These are phyloP conservation scores for Bergia puertoricense DNA, from an alignment of 92 coral and sea anemone genomes.

Conservation along the genomic window DNA sequence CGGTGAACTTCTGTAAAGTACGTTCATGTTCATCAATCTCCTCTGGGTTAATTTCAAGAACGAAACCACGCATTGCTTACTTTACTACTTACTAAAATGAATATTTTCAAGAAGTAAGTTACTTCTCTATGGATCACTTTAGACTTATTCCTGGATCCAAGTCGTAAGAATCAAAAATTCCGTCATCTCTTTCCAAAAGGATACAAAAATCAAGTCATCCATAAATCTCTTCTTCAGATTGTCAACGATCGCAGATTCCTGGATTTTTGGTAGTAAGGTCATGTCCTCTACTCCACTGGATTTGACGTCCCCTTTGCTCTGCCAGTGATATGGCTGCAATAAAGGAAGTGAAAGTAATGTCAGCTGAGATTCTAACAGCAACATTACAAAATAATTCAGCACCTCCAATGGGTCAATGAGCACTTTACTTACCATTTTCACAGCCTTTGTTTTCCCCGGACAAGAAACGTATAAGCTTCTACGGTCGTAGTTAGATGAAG, in stretches of 20 bases:
- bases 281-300: constrained; percentile 99
- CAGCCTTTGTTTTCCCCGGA: not conserved
- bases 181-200: constrained; percentile 51
- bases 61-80: not conserved
- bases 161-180: not conserved
- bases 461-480: not conserved
- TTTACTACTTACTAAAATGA: not conserved
- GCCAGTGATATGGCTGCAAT: constrained; percentile 96
- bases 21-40: not conserved
- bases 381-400: not conserved
- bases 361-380: constrained; percentile 15
- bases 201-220: constrained; percentile 99
- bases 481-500: not conserved
- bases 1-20: too few relatives aligned
- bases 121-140: too few relatives aligned
- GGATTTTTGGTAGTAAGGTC: constrained; percentile 97
- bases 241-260: constrained; percentile 96
- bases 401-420: not conserved
- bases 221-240: constrained; percentile 93
- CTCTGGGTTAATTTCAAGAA: not conserved
- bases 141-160: not conserved
- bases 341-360: constrained; percentile 21
- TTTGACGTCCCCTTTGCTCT: constrained; percentile 95
- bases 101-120: not conserved
- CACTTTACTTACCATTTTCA: constrained; percentile 25